Conservation (phyloP, 2,797 vertebrate genomes). For the Danio choprae region DNA sequence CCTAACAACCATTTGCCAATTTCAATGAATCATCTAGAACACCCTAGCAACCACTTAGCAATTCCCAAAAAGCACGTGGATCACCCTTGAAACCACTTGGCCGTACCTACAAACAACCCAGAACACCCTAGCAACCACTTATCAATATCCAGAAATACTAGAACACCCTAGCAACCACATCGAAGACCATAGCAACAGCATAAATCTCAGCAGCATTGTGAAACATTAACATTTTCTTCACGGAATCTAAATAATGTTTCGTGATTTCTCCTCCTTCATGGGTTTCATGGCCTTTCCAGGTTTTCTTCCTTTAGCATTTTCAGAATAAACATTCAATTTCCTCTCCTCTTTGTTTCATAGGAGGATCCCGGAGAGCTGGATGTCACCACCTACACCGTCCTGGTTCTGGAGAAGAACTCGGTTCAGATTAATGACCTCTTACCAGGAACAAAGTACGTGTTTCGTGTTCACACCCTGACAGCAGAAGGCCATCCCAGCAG, state of each 20-base stretch:
- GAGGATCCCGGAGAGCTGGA: slow-evolving; percentile 78
- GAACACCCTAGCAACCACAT: not conserved
- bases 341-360: slow-evolving; percentile 57
- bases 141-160: not conserved
- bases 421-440: slow-evolving; percentile 85
- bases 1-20: too few species aligned
- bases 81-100: too few species aligned
- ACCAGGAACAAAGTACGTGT: slow-evolving; percentile 87
- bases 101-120: not conserved
- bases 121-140: not conserved
- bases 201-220: too few species aligned
- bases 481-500: slow-evolving; percentile 83
- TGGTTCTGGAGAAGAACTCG: slow-evolving; percentile 85
- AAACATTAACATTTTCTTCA: too few species aligned
- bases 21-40: too few species aligned
- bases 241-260: not conserved
- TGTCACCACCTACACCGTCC: slow-evolving; percentile 91
- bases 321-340: slow-evolving; percentile 7
- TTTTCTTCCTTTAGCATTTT: not conserved
- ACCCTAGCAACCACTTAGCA: too few species aligned
- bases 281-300: not conserved
- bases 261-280: not conserved
- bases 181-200: too few species aligned
- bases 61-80: too few species aligned
- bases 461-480: slow-evolving; percentile 88